Conservation (phyloP, 2,888 invertebrate species). For the Embidobia sp. region DNA sequence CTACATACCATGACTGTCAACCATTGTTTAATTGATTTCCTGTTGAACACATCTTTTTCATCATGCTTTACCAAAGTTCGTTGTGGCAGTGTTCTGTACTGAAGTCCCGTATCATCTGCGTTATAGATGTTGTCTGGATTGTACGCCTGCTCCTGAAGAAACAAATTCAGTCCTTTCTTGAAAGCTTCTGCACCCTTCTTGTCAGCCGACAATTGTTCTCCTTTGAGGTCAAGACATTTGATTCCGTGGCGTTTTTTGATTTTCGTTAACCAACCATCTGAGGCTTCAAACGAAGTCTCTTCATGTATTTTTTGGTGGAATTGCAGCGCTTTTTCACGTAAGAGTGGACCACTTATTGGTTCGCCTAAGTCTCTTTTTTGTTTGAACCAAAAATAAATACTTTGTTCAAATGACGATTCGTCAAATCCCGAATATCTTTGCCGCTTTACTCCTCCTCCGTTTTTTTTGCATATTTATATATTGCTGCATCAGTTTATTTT, state of each 20-base stretch:
- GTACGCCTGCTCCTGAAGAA: neutral
- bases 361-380: neutral
- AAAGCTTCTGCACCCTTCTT: neutral
- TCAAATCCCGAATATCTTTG: no score
- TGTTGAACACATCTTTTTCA: neutral
- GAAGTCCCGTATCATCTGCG: neutral
- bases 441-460: no score
- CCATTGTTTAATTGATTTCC: neutral
- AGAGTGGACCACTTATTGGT: neutral
- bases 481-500: no score
- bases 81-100: neutral
- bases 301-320: neutral
- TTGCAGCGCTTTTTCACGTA: neutral
- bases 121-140: neutral
- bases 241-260: conserved; percentile 2
- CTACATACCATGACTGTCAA: neutral
- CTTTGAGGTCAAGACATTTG: neutral
- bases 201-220: neutral
- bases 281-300: neutral
- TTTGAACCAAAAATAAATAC: no score
- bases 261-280: neutral
- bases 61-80: neutral
- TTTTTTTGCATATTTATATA: no score
- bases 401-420: no score
- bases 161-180: neutral